Percentiles rank a stretch among this genome's conserved stretches.
Conservation (phyloP, 1,140 invertebrate genomes). For the Drosophila mayri region DNA sequence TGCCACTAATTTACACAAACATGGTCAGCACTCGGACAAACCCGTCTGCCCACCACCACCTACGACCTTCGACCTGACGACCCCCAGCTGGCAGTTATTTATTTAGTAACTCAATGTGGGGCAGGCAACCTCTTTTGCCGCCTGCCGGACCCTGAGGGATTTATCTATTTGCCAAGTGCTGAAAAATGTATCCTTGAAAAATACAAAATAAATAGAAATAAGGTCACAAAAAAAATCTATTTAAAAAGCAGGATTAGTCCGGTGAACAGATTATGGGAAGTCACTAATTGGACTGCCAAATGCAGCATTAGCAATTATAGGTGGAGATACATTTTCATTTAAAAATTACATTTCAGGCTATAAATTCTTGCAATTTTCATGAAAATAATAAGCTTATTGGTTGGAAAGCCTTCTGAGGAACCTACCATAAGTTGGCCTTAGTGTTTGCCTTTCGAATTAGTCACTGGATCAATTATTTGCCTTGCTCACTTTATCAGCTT, state of each 20-base stretch:
- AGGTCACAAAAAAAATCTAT: conserved; percentile 15
- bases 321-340: no score
- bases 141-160: conserved; percentile 26
- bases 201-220: conserved; percentile 17
- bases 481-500: conserved; percentile 44
- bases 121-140: conserved; percentile 16
- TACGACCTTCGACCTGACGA: conserved; percentile 34
- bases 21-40: conserved; percentile 36
- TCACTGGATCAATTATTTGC: conserved; percentile 57
- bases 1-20: conserved; percentile 58
- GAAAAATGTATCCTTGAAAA: conserved; percentile 37
- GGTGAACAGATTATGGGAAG: background rate
- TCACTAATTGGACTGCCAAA: conserved; percentile 26
- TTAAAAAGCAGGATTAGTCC: conserved; percentile 17
- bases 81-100: conserved; percentile 52
- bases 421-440: conserved; percentile 14
- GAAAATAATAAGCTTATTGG: background rate
- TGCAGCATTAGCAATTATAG: background rate
- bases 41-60: conserved; percentile 10
- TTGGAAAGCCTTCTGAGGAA: background rate
- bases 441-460: conserved; percentile 42
- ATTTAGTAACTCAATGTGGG: conserved; percentile 63
- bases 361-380: background rate
- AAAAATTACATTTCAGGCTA: background rate
- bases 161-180: conserved; percentile 57